Conservation (phyloP, 2,888 invertebrate genomes). For the Meloe dianella region DNA sequence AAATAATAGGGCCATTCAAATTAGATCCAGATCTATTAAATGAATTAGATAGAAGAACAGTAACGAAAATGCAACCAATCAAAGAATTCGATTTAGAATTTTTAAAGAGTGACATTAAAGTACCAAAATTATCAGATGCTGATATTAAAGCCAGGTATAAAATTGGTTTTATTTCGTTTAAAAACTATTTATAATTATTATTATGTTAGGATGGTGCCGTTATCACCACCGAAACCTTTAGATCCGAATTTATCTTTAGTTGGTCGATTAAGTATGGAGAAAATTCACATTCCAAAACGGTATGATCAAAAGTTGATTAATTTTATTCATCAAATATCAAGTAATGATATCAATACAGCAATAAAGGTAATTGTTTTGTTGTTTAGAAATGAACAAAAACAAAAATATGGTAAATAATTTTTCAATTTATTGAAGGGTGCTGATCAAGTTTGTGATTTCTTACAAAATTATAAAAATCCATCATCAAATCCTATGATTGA, state of each 20-base stretch:
- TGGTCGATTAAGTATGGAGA: conserved; percentile 17
- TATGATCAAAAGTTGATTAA: conserved; percentile 37
- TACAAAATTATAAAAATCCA: conserved; percentile 62
- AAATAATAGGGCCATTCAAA: conserved; percentile 75
- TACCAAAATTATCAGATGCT: conserved; percentile 51
- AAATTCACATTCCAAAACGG: conserved; percentile 36
- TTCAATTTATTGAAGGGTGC: conserved; percentile 62
- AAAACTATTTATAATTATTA: background rate
- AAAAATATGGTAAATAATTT: too few relatives aligned
- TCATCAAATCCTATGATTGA: conserved; percentile 53
- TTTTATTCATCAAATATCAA: conserved; percentile 36
- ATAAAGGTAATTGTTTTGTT: conserved; percentile 29
- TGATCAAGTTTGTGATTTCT: conserved; percentile 72
- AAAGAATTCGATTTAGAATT: conserved; percentile 55
- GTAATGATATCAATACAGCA: conserved; percentile 29
- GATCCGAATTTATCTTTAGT: conserved; percentile 45
- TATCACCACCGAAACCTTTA: conserved; percentile 65
- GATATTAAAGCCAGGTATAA: conserved; percentile 45
- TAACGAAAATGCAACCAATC: conserved; percentile 42
- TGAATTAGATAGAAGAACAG: conserved; percentile 65
- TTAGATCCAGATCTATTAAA: conserved; percentile 77
- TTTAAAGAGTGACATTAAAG: conserved; percentile 53
- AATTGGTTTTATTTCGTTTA: background rate
- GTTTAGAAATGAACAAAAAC: background rate
- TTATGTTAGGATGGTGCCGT: conserved; percentile 60